Evolutionary conservation across 2,113 vertebrate genomes (phyloP).

Genomic region (Prunella fulvescens): DNA sequence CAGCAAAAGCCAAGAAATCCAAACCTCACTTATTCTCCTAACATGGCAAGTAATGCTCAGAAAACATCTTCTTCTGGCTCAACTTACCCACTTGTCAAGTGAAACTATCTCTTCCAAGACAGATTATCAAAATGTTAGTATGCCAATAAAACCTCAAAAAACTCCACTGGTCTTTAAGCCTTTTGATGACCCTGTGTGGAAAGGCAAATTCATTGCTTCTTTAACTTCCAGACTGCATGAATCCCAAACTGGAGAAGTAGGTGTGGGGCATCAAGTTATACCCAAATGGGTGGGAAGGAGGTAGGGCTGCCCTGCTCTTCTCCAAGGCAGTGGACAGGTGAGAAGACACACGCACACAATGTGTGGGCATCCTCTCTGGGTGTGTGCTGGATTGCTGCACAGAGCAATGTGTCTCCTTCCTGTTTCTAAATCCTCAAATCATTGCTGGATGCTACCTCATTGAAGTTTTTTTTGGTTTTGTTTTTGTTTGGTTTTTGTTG

Average conservation of each 20-base stretch:
- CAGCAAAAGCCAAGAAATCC: background rate
- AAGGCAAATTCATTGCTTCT: background rate
- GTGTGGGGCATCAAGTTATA: background rate
- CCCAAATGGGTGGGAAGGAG: background rate
- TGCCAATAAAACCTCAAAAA: background rate
- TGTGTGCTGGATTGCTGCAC: background rate
- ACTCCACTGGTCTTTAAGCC: background rate
- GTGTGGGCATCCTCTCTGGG: background rate
- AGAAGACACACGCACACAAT: rapidly evolving
- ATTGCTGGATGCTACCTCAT: background rate
- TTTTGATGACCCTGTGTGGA: background rate
- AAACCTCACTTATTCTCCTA: background rate
- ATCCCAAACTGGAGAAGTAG: background rate
- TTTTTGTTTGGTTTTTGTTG: background rate
- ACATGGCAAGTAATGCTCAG: background rate
- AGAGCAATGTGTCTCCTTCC: background rate
- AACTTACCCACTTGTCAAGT: background rate
- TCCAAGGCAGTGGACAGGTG: background rate
- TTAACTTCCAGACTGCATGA: background rate
- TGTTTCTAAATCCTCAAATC: background rate
- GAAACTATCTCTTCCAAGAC: background rate
- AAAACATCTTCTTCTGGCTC: background rate
- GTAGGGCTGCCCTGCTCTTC: background rate
- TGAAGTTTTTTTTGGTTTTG: background rate
- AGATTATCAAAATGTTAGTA: background rate